phyloP scores from a whole-genome alignment of 2,888 invertebrate species.

The Lissonota sp. region DNA sequence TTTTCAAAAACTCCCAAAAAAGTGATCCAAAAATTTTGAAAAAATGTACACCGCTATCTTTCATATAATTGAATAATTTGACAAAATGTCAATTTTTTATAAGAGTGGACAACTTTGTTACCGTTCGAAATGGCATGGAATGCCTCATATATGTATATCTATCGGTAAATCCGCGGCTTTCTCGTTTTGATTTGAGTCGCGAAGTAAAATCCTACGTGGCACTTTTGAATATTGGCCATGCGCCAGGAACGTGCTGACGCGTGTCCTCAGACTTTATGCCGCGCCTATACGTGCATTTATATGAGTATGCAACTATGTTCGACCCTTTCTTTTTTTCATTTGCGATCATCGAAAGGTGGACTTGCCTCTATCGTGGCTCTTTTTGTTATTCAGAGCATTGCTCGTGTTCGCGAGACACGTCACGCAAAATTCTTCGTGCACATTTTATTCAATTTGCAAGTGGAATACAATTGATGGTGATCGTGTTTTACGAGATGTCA shows the following conservation, averaged over 20 bases:
- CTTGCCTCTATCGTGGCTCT: conserved; percentile 39
- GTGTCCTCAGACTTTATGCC: conserved; percentile 37
- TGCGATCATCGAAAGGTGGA: conserved; percentile 8
- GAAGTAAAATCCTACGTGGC: conserved; percentile 61
- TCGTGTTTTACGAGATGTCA: conserved; percentile 52
- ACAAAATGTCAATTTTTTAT: no score
- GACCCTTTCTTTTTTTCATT: conserved; percentile 24
- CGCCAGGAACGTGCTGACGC: conserved; percentile 58
- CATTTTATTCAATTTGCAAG: conserved; percentile 31
- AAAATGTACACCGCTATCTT: no score
- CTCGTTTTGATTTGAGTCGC: conserved; percentile 64
- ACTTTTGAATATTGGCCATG: conserved; percentile 63
- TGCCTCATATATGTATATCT: no score
- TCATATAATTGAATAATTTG: no score
- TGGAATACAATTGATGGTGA: conserved; percentile 23
- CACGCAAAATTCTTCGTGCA: conserved; percentile 47
- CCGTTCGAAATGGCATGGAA: no score
- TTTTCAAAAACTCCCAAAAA: no score
- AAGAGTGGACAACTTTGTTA: no score
- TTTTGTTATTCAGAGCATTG: conserved; percentile 56
- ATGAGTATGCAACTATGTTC: not conserved
- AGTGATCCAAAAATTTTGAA: no score
- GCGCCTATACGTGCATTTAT: not conserved
- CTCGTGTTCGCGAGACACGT: conserved; percentile 47
- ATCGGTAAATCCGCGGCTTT: conserved; percentile 28